Evolutionary conservation across 2,888 invertebrate genomes (phyloP).

Genomic region (Diarsia rubi): DNA sequence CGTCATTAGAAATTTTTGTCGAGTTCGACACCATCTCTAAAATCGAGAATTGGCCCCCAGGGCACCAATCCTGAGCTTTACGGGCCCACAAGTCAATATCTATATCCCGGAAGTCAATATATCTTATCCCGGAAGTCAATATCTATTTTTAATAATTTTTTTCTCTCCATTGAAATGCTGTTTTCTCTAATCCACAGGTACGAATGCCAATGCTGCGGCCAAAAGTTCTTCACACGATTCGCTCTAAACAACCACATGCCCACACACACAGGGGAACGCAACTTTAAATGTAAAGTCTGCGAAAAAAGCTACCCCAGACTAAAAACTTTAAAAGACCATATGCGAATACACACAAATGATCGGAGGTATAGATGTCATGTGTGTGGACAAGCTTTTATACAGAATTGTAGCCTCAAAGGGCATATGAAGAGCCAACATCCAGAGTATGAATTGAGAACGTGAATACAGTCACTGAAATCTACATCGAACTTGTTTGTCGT

Average conservation of each 20-base stretch:
- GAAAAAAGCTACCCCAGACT: conserved; percentile 85
- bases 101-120: too few species aligned
- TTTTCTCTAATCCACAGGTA: conserved; percentile 72
- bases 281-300: conserved; percentile 86
- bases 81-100: too few species aligned
- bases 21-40: too few species aligned
- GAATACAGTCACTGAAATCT: neutral
- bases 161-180: neutral
- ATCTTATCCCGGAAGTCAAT: too few species aligned
- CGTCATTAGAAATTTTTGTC: too few species aligned
- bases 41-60: too few species aligned
- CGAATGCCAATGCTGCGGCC: conserved; percentile 85
- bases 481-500: too few species aligned
- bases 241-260: conserved; percentile 87
- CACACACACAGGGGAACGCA: conserved; percentile 84
- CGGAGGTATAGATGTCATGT: conserved; percentile 81
- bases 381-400: conserved; percentile 87
- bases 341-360: conserved; percentile 85
- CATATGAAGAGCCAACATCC: conserved; percentile 88
- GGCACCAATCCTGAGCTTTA: too few species aligned
- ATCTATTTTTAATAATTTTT: too few species aligned
- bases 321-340: conserved; percentile 85
- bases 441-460: conserved; percentile 73
- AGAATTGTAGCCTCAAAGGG: conserved; percentile 86
- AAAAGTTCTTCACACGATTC: conserved; percentile 87